Evolutionary conservation across 2,797 vertebrate genomes (phyloP), one percentile per base, ranked within the genome.

Genomic region (Xerus rutilus): DNA sequence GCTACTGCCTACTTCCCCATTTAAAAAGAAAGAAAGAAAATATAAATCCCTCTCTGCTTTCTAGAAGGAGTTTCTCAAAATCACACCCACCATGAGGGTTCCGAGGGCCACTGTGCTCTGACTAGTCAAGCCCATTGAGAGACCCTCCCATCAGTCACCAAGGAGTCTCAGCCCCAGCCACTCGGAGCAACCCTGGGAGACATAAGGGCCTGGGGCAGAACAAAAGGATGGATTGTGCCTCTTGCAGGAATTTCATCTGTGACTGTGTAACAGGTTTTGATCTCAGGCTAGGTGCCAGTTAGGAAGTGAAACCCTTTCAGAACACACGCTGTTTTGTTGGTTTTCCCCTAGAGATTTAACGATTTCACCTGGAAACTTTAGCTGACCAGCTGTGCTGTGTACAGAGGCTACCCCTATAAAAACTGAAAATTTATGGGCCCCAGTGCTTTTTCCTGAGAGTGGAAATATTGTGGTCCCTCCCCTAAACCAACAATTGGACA

Each of bases 271-370:
- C 81, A 94, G 89, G 96, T 78, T 94, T 93, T 72, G 72, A 83
- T 83, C 92, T 82, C 7, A 0, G 0, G 81, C n/a, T 57, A 3
- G 0, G 5, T 72, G 95, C 92, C 86, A 86, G 28, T 45, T 67
- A 83, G 94, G 81, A 93, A 95, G 28, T 23, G 15, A 95, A 97
- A 98, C 47, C 73, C 73, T 91, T 95, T 97, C 91, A 0, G 94
- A 97, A 76, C 89, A 88, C 74, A 97, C 82, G 69, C 89, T 74
- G 74, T 77, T 86, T 69, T 86, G 89, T 73, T 82, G 74, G 70
- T 43, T 94, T 93, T 69, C 43, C 86, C 74, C 79, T 39, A 76
- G 84, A 77, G 85, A 96, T 64, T n/a, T 47, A 14, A 89, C 0
- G 14, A 79, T 88, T 82, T 86, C 88, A 79, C 87, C 77, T 45